A percentile compares a stretch with the other conserved stretches of the same genome.
phyloP scores from a whole-genome alignment of 2,888 invertebrate species.

The Eurytoma adleriae region DNA sequence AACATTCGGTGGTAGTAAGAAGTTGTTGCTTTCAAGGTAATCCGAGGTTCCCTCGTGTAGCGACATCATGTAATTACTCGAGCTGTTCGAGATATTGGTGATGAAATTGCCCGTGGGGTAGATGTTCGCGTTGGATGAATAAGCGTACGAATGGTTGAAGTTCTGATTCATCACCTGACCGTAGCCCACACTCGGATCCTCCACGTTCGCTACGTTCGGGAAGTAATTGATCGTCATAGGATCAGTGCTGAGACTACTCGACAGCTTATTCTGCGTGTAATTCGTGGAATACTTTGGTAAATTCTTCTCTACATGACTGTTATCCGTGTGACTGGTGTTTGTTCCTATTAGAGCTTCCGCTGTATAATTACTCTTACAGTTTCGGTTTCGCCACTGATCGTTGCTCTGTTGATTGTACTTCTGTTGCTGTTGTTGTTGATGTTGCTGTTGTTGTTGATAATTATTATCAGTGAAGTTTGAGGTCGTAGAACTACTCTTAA shows the following conservation, averaged over 20 bases:
- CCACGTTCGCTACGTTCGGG: constrained; percentile 71
- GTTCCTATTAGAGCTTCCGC: constrained; percentile 74
- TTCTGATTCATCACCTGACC: constrained; percentile 74
- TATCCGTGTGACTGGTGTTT: constrained; percentile 67
- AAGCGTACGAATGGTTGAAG: constrained; percentile 72
- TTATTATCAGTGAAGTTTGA: constrained; percentile 61
- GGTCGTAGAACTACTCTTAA: constrained; percentile 62
- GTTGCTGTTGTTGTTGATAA: constrained; percentile 61
- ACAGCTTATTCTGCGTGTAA: constrained; percentile 72
- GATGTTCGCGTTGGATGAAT: constrained; percentile 72
- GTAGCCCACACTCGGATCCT: constrained; percentile 67
- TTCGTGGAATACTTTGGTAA: constrained; percentile 69
- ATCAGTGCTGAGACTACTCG: constrained; percentile 65
- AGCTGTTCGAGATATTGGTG: constrained; percentile 72
- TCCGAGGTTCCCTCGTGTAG: constrained; percentile 71
- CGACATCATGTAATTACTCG: constrained; percentile 73
- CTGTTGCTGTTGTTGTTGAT: constrained; percentile 62
- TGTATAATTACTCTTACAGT: constrained; percentile 75
- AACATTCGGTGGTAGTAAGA: constrained; percentile 70
- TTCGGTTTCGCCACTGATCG: constrained; percentile 71
- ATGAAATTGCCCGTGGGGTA: constrained; percentile 73
- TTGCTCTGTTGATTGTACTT: constrained; percentile 71
- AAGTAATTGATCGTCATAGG: constrained; percentile 73
- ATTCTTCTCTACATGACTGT: constrained; percentile 69
- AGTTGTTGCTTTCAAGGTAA: constrained; percentile 71